Evolutionary conservation across 2,797 vertebrate genomes (phyloP).

Genomic region (Nannoperca obscura): DNA sequence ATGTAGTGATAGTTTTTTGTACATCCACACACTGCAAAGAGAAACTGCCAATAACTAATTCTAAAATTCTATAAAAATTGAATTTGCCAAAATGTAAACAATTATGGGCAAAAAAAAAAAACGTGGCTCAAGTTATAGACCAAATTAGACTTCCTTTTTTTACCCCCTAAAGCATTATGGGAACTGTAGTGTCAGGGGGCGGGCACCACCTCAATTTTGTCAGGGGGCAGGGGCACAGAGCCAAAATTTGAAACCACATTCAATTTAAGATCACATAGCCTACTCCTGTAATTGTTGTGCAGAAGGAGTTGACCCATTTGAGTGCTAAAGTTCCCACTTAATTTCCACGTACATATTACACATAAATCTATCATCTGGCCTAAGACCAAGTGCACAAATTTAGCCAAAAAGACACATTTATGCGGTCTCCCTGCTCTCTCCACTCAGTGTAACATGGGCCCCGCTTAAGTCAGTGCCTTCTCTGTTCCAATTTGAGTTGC

Average conservation of each 20-base stretch:
- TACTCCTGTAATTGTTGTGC: slow-evolving; percentile 2
- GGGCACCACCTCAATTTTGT: neutral
- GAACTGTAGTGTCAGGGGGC: neutral
- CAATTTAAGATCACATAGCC: neutral
- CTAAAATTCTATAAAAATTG: too few species aligned
- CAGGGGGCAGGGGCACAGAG: neutral
- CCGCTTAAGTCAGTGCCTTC: slow-evolving; percentile 2
- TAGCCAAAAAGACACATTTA: slow-evolving; percentile 5
- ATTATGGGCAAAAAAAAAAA: neutral
- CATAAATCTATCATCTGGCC: neutral
- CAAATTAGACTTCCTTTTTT: neutral
- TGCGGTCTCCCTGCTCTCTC: slow-evolving; percentile 12
- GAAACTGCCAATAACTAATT: neutral
- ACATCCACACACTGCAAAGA: neutral
- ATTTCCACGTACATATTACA: neutral
- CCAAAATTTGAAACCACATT: neutral
- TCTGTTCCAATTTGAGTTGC: neutral
- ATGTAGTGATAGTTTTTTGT: neutral
- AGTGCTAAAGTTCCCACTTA: neutral
- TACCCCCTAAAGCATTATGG: neutral
- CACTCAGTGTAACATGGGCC: neutral
- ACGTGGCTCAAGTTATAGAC: neutral
- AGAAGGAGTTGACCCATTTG: neutral
- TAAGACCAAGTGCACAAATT: slow-evolving; percentile 13
- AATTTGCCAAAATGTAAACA: neutral